Percentiles rank a stretch among this genome's conserved stretches.
phyloP scores from a whole-genome alignment of 2,888 invertebrate species.

The Kryphioiulus occultus region DNA sequence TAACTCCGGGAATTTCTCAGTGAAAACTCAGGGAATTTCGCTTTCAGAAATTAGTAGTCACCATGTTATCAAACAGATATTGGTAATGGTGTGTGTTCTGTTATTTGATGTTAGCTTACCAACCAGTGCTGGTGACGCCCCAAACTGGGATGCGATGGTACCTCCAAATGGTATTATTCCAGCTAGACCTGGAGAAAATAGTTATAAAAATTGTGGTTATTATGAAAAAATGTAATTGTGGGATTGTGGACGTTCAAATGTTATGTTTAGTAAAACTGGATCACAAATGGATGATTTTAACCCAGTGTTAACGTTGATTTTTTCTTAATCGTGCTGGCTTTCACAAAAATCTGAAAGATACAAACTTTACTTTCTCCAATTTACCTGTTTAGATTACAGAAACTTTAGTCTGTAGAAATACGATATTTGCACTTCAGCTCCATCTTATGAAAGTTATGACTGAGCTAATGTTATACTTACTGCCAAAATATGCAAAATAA shows the following conservation, averaged over 20 bases:
- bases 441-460: not conserved
- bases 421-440: not conserved
- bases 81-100: too few species aligned
- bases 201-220: not conserved
- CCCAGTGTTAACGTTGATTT: not conserved
- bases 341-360: too few species aligned
- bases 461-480: not conserved
- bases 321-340: not conserved
- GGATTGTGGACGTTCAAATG: not conserved
- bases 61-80: too few species aligned
- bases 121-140: constrained; percentile 51
- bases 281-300: not conserved
- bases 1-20: too few species aligned
- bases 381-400: too few species aligned
- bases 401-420: too few species aligned
- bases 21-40: too few species aligned
- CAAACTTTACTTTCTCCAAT: too few species aligned
- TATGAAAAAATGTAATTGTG: not conserved
- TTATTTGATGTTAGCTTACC: too few species aligned
- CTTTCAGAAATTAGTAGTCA: too few species aligned
- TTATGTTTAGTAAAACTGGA: not conserved
- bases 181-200: constrained; percentile 40
- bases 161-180: constrained; percentile 53
- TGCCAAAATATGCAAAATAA: constrained; percentile 42
- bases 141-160: constrained; percentile 52